A percentile compares a stretch with the other conserved stretches of the same genome.
Conservation (phyloP, 2,113 vertebrate genomes). For the Epinephelus cyanopodus region DNA sequence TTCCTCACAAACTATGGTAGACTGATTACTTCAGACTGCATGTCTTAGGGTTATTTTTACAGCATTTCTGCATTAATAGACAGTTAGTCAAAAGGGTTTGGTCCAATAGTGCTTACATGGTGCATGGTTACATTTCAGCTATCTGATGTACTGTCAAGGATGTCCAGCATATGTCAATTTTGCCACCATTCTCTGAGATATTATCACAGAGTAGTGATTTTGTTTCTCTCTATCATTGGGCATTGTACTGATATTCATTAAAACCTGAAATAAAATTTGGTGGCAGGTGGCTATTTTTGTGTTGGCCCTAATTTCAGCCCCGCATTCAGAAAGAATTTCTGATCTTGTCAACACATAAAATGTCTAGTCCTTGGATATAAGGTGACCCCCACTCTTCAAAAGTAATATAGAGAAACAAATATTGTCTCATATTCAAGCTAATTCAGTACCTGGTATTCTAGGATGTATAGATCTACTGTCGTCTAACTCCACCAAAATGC, state of each 20-base stretch:
- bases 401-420: not conserved
- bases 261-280: not conserved
- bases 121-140: not conserved
- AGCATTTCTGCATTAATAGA: not conserved
- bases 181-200: not conserved
- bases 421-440: not conserved
- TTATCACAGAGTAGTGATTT: not conserved
- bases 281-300: not conserved
- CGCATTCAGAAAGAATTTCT: not conserved
- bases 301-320: not conserved
- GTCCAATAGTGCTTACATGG: not conserved
- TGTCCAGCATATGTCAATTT: not conserved
- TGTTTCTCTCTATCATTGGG: not conserved
- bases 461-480: no score
- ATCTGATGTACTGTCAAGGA: not conserved
- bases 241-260: not conserved
- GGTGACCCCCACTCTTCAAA: not conserved
- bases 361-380: not conserved
- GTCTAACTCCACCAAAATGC: no score
- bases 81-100: no score
- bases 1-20: constrained; percentile 36
- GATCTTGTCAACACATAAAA: not conserved
- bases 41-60: not conserved
- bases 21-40: constrained; percentile 28
- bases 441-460: no score